These are phyloP conservation scores for Neoaliturus tenellus DNA, from an alignment of 2,888 invertebrate genomes.

Conservation along the genomic window DNA sequence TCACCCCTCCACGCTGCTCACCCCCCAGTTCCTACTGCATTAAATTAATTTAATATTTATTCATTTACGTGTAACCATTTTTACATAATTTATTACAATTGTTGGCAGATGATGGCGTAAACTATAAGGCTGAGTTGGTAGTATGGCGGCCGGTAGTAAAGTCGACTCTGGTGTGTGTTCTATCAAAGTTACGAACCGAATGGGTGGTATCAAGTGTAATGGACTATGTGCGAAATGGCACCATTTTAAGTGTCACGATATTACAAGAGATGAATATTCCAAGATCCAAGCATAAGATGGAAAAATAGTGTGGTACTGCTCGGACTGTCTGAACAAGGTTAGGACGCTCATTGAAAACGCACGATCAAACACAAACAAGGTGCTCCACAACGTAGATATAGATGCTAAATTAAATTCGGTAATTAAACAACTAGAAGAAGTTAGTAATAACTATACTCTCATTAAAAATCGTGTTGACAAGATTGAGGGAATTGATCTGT, in stretches of 20 bases:
- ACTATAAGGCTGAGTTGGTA: too few relatives aligned
- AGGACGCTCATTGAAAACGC: not conserved
- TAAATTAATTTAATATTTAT: too few relatives aligned
- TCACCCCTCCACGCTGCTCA: too few relatives aligned
- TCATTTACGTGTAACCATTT: too few relatives aligned
- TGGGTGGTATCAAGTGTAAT: not conserved
- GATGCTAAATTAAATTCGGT: not conserved
- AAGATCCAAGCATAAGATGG: not conserved
- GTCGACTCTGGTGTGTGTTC: not conserved
- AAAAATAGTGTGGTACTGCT: not conserved
- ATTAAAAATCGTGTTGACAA: not conserved
- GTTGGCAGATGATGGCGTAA: too few relatives aligned
- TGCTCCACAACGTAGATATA: not conserved
- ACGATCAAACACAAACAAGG: not conserved
- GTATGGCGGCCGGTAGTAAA: constrained; percentile 19
- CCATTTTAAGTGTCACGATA: not conserved
- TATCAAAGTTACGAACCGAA: not conserved
- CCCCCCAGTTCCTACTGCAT: too few relatives aligned
- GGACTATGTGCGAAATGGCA: not conserved
- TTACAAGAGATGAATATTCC: not conserved
- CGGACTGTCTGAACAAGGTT: not conserved
- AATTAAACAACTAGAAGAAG: not conserved
- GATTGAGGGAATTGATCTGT: not conserved
- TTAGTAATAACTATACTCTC: not conserved
- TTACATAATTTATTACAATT: too few relatives aligned